These are phyloP conservation scores for Bombus turneri DNA, from an alignment of 1,140 invertebrate genomes.

Conservation along the genomic window DNA sequence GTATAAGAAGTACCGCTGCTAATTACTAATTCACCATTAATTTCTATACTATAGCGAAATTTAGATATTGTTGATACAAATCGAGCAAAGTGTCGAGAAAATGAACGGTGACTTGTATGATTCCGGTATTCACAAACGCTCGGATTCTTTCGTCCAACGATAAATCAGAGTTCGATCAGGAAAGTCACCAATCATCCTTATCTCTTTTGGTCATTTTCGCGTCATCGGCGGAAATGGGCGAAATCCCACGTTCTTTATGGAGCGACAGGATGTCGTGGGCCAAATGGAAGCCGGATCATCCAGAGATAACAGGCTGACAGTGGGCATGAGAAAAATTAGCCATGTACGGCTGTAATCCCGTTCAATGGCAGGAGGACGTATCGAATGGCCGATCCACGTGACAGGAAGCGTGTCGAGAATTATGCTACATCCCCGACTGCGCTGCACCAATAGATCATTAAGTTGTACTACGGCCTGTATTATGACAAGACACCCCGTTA, in stretches of 20 bases:
- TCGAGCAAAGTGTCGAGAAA: too few species aligned
- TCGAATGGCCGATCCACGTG: constrained; percentile 77
- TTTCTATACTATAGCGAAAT: too few species aligned
- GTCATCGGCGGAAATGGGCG: constrained; percentile 22
- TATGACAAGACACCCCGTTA: constrained; percentile 76
- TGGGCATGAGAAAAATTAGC: constrained; percentile 78
- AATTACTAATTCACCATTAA: too few species aligned
- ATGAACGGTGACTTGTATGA: too few species aligned
- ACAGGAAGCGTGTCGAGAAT: constrained; percentile 78
- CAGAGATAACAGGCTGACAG: constrained; percentile 63
- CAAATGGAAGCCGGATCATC: constrained; percentile 61
- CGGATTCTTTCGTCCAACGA: too few species aligned
- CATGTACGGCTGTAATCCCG: constrained; percentile 76
- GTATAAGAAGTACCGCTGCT: too few species aligned
- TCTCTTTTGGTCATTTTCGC: constrained; percentile 32
- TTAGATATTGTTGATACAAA: too few species aligned
- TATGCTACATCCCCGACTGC: constrained; percentile 71
- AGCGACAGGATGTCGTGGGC: constrained; percentile 57
- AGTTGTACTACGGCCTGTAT: constrained; percentile 72
- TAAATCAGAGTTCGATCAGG: background rate
- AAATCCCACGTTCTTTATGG: constrained; percentile 65
- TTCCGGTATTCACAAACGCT: too few species aligned
- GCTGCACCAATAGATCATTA: constrained; percentile 78
- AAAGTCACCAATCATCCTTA: constrained; percentile 31
- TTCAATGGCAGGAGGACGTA: constrained; percentile 63